phyloP scores from a whole-genome alignment of 2,797 vertebrate species.

The Danio tinwini region DNA sequence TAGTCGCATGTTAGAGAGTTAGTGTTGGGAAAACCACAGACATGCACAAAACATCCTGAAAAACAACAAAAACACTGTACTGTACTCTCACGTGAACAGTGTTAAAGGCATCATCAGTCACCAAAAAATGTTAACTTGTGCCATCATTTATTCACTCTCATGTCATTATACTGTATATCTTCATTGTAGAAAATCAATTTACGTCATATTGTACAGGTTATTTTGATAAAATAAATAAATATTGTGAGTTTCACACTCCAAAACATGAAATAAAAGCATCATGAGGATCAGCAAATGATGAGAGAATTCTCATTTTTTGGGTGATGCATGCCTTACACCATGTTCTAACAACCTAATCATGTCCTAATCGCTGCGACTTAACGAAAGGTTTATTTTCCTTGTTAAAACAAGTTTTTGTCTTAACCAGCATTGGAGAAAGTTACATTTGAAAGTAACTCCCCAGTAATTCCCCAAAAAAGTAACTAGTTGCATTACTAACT shows the following conservation, averaged over 20 bases:
- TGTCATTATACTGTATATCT: not conserved
- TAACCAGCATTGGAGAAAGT: too few relatives aligned
- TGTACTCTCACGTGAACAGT: not conserved
- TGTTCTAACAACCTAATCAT: too few relatives aligned
- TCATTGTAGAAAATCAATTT: too few relatives aligned
- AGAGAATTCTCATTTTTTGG: not conserved
- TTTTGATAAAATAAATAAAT: not conserved
- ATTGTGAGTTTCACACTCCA: not conserved
- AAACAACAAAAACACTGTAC: not conserved
- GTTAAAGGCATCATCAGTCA: not conserved
- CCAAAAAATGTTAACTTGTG: not conserved
- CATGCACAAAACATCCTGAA: conserved; percentile 8
- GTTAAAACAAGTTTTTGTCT: too few relatives aligned
- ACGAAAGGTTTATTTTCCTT: too few relatives aligned
- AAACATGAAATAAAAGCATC: not conserved
- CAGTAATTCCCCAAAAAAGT: too few relatives aligned
- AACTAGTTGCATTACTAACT: too few relatives aligned
- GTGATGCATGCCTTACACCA: not conserved
- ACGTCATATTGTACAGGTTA: too few relatives aligned
- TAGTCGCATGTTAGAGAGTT: conserved; percentile 6
- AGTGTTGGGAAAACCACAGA: not conserved
- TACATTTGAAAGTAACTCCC: too few relatives aligned
- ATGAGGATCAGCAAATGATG: not conserved
- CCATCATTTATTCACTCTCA: not conserved
- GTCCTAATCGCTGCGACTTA: too few relatives aligned